Evolutionary conservation across 2,797 vertebrate species (phyloP), one percentile per base, ranked within the genome.

Genomic region (Hyperoplus lanceolatus): DNA sequence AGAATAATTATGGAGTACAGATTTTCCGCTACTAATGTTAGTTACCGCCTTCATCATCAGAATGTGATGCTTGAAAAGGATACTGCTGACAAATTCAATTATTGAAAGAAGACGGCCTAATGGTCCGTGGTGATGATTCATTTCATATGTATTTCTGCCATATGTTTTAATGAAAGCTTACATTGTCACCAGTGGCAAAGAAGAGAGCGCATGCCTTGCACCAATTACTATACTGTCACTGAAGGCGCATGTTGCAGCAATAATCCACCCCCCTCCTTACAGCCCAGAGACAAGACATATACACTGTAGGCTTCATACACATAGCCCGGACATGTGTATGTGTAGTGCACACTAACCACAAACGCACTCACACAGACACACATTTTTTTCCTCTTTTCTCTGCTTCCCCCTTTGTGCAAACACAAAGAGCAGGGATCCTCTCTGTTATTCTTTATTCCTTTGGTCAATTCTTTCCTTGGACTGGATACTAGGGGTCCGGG

Each of bases 31-130:
- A 61, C 48, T 59, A 74, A 60, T 49, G 54, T 75, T 77, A 53
- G 71, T 8, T 62, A 84, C 82, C 29, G 79, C 95, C 96, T 97
- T 97, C 96, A 96, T 97, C 96, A 95, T 96, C 96, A 94, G 95
- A 95, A 95, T 96, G 95, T 96, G 93, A 42, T 5, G 96, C 93
- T 96, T 97, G 97, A 97, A 97, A 96, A 96, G 96, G 95, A 96
- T 95, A 94, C 96, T 95, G 96, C 96, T 97, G 97, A 97, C 97
- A 98, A 97, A 98, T 97, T 97, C 96, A 97, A 97, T 98, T 98
- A 98, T 96, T 95, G 93, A 94, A 96, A 96, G 96, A 94, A 96
- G 95, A 97, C 92, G 94, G 96, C 95, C 96, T 98, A 98, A 98
- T 97, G 96, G 96, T 94, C 93, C 96, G 95, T 97, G 96, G 93